Evolutionary conservation across 2,888 invertebrate genomes (phyloP), one percentile per base, ranked within the genome.

Genomic region (Metalampra italica): DNA sequence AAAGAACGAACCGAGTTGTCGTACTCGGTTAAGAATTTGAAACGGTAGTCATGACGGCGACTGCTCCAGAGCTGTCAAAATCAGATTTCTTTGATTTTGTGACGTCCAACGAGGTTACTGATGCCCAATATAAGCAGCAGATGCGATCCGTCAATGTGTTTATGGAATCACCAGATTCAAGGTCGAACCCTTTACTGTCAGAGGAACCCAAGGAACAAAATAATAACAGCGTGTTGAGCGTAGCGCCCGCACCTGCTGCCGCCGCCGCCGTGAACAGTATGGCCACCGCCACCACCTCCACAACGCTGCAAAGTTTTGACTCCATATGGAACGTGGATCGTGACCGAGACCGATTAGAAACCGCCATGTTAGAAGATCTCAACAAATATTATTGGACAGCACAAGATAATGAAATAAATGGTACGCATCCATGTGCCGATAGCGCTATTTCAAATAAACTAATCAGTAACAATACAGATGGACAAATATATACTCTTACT

Each of bases 71-170:
- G 90, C 91, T 96, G 83, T 93, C 94, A 68, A 95, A 96, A 88
- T 94, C 95, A 62, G 96, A 96, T 89, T 96, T 96, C 90, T 96
- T 96, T 87, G 96, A 96, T 87, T 95, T 96, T 85, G 96, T 96
- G 55, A 95, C 95, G 47, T 94, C 95, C 43, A 94, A 95, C 52
- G 94, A 94, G 67, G 91, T 94, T 69, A 92, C 92, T 71, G 93
- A 93, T 80, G 91, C 92, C 43, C 93, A 93, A 71, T 92, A 92
- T 76, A 91, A 92, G 71, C 91, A 92, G 76, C 92, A 92, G 75
- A 92, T 93, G 92, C 91, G 92, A 57, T 91, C 91, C 56, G 92
- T 93, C 55, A 92, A 92, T 80, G 92, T 92, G 63, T 93, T 91
- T 82, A 86, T 93, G 78, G 92, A 91, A 79, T 91, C 91, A 56